These are phyloP conservation scores for Shinisaurus crocodilurus DNA, from an alignment of 2,113 vertebrate species.

Conservation along the genomic window DNA sequence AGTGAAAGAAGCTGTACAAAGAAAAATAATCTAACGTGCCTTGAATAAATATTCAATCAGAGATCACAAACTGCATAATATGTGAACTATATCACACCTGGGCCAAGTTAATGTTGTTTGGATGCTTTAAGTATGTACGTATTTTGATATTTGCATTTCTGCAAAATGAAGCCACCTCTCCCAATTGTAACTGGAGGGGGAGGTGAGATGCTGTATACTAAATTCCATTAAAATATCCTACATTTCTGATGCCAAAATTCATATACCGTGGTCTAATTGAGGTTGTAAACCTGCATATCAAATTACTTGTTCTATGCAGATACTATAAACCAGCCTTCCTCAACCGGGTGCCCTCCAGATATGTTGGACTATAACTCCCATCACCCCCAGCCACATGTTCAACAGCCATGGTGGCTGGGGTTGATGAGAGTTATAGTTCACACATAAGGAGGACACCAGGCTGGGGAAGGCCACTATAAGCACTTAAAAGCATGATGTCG, in stretches of 20 bases:
- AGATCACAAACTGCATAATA: not conserved
- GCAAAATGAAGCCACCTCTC: not conserved
- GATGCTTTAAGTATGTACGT: not conserved
- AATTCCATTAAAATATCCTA: not conserved
- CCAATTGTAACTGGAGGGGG: not conserved
- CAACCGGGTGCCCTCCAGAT: too few species aligned
- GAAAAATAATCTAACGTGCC: not conserved
- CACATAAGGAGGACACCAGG: too few species aligned
- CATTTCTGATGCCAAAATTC: not conserved
- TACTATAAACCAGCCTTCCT: too few species aligned
- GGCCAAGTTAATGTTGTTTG: not conserved
- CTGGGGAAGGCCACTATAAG: too few species aligned
- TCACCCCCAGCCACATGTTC: too few species aligned
- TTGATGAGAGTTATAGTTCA: too few species aligned
- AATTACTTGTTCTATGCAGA: not conserved
- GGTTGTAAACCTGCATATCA: not conserved
- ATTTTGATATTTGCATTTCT: not conserved
- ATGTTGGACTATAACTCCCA: too few species aligned
- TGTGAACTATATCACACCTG: not conserved
- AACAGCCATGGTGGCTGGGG: too few species aligned
- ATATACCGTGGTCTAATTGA: not conserved
- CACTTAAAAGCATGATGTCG: too few species aligned
- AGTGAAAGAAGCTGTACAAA: not conserved
- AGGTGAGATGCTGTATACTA: not conserved
- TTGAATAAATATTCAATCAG: not conserved